These are phyloP conservation scores for Haplochromis vanheusdeni DNA, from an alignment of 2,113 vertebrate genomes.

Conservation along the genomic window DNA sequence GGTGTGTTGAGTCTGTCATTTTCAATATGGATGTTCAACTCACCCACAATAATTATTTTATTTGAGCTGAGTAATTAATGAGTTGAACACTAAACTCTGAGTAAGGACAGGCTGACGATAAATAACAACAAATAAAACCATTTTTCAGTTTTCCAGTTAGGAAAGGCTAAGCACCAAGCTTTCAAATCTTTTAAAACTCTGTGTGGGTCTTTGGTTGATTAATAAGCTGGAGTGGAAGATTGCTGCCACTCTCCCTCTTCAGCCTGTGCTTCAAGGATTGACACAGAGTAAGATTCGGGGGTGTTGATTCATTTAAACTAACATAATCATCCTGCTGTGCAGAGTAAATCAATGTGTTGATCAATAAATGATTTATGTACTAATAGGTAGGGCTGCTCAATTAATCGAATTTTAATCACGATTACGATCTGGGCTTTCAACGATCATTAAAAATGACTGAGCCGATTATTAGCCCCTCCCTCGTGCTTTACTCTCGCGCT, in stretches of 20 bases:
- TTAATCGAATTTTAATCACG: too few species aligned
- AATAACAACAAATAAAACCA: neutral
- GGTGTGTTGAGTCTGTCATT: neutral
- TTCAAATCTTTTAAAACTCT: neutral
- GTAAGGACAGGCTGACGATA: neutral
- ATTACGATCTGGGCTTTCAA: too few species aligned
- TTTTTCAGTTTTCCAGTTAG: neutral
- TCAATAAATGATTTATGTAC: neutral
- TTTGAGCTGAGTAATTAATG: neutral
- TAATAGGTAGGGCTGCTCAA: too few species aligned
- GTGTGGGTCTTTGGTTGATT: neutral
- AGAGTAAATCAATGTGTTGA: neutral
- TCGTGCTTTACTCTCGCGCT: too few species aligned
- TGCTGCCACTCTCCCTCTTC: neutral
- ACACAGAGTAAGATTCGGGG: neutral
- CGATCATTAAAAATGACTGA: too few species aligned
- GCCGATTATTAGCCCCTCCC: too few species aligned
- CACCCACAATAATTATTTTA: neutral
- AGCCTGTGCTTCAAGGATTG: neutral
- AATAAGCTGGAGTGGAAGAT: neutral
- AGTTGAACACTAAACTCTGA: neutral
- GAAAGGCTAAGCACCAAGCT: neutral
- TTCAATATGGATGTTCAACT: neutral
- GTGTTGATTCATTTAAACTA: neutral
- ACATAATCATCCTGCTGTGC: neutral